phyloP scores from a whole-genome alignment of 2,888 invertebrate genomes.

The Tachystola acroxantha region DNA sequence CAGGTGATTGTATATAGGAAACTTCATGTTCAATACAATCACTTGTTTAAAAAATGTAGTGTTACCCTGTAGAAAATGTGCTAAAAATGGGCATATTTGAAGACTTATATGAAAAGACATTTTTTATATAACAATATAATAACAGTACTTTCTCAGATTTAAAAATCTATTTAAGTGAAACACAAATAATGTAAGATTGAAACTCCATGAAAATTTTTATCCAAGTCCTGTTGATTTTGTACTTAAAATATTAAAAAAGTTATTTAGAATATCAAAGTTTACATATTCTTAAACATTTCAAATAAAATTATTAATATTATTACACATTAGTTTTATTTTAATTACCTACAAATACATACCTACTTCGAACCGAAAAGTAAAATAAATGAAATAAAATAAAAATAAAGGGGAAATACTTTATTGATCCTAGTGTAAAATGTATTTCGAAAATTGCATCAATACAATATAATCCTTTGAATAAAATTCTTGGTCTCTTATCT shows the following conservation, averaged over 20 bases:
- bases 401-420: constrained; percentile 69
- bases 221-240: constrained; percentile 15
- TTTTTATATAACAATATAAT: no score
- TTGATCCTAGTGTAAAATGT: constrained; percentile 76
- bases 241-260: constrained; percentile 12
- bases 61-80: neutral
- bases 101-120: no score
- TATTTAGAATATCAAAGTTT: constrained; percentile 8
- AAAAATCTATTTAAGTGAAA: no score
- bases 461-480: constrained; percentile 71
- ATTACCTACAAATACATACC: neutral
- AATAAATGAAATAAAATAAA: constrained; percentile 28
- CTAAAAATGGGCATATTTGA: neutral
- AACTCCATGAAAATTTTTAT: constrained; percentile 10
- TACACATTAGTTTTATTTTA: neutral
- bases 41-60: no score
- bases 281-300: constrained; percentile 10
- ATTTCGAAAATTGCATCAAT: constrained; percentile 75
- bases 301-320: constrained; percentile 11
- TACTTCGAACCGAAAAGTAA: no score
- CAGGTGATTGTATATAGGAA: no score
- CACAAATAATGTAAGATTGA: neutral
- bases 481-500: constrained; percentile 74
- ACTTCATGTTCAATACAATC: no score
- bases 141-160: no score